Conservation (phyloP, 2,113 vertebrate genomes). For the Oplegnathus fasciatus region DNA sequence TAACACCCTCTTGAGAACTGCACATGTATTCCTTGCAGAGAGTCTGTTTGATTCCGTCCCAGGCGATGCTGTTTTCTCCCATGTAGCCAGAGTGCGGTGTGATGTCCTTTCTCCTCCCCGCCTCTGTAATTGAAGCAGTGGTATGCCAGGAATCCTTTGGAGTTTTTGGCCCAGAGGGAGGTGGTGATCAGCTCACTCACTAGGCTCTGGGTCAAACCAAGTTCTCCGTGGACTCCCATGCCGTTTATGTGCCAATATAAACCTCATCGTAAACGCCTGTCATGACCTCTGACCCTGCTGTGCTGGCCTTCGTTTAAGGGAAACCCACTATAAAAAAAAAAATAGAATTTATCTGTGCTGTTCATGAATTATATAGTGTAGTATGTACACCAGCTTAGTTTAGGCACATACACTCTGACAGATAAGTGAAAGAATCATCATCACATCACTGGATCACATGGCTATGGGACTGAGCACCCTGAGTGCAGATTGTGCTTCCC, state of each 20-base stretch:
- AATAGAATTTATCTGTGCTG: neutral
- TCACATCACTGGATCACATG: neutral
- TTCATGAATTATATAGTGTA: neutral
- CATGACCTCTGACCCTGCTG: conserved; percentile 48
- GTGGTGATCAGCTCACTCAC: conserved; percentile 69
- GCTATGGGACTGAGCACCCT: neutral
- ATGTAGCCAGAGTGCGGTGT: conserved; percentile 21
- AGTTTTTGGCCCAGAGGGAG: conserved; percentile 56
- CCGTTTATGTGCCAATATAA: conserved; percentile 19
- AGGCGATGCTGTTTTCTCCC: conserved; percentile 3
- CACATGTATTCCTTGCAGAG: conserved; percentile 1
- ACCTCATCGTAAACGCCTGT: conserved; percentile 30
- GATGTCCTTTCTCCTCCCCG: conserved; percentile 18
- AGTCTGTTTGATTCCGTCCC: neutral
- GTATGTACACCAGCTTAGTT: neutral
- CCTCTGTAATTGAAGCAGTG: conserved; percentile 53
- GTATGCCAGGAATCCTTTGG: conserved; percentile 74
- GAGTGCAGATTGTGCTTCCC: conserved; percentile 17
- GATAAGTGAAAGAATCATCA: conserved; percentile 3
- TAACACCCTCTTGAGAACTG: neutral
- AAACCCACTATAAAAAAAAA: neutral
- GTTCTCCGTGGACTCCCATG: conserved; percentile 35
- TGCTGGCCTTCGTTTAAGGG: neutral
- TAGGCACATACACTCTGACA: neutral
- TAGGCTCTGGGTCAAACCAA: conserved; percentile 55